Evolutionary conservation across 2,113 vertebrate genomes (phyloP), one percentile per base, ranked within the genome.

Genomic region (Erinaceus europaeus): DNA sequence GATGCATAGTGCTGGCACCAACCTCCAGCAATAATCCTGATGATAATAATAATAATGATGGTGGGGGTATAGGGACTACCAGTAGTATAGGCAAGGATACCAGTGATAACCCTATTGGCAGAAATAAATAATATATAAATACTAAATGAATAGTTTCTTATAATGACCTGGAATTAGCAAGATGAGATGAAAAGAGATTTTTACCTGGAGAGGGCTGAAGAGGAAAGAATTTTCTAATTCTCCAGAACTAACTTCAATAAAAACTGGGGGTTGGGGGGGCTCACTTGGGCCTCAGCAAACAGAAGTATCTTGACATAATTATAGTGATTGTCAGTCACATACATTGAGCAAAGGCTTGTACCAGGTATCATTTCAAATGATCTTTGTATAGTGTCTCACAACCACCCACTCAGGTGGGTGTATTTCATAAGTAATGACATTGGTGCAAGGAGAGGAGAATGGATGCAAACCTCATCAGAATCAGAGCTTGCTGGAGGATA

Each of bases 171-270:
- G n/a, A n/a, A n/a, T n/a, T 32, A 27, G n/a, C 18, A 20, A 55
- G 21, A n/a, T 55, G 27, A 87, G 53, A 71, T 21, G 44, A 27
- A 79, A 75, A 53, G 61, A 71, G 32, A 79, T 40, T 72, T 90
- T 84, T 64, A 67, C 50, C 75, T 65, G 20, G 25, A 79, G 59
- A 81, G 48, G 36, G 12, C 42, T 44, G 13, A 9, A 10, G 36
- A 32, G 25, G 62, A 36, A 74, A 74, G 59, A 27, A 50, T 27
- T 27, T 40, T 36, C 61, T 75, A 44, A 53, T n/a, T 84, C 40
- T 27, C 34, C n/a, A 29, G 44, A 44, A 75, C 0, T 21, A 20
- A 44, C 13, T 50, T 27, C 6, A 0, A 11, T 2, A 1, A 34
- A 46, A 23, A 38, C 12, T 18, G 0, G 2, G 38, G 38, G 20